phyloP scores from a whole-genome alignment of 2,797 vertebrate species.

The Aphelocoma californica region DNA sequence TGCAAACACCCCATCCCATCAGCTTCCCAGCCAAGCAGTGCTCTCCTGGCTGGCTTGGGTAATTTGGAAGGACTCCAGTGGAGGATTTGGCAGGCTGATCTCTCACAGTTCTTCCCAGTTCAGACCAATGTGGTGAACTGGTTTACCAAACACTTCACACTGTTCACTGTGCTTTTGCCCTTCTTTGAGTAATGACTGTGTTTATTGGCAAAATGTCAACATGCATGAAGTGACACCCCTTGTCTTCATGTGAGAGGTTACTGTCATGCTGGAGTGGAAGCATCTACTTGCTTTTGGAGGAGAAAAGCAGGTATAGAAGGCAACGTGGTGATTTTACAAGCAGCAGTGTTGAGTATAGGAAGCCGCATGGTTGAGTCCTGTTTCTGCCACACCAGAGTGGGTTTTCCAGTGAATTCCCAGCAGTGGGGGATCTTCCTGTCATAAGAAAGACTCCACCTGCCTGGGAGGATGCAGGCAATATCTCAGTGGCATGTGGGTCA shows the following conservation, averaged over 20 bases:
- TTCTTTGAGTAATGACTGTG: not conserved
- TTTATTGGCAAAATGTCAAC: not conserved
- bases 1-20: not conserved
- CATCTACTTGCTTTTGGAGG: not conserved
- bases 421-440: not conserved
- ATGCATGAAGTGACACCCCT: not conserved
- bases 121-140: constrained; percentile 9
- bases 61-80: not conserved
- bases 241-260: not conserved
- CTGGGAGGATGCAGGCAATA: not conserved
- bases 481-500: not conserved
- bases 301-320: not conserved
- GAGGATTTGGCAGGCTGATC: constrained; percentile 7
- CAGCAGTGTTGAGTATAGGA: not conserved
- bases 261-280: not conserved
- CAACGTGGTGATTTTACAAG: not conserved
- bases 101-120: constrained; percentile 2
- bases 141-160: not conserved
- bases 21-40: not conserved
- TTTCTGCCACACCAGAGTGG: not conserved
- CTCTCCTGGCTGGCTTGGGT: not conserved
- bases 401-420: not conserved
- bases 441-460: not conserved
- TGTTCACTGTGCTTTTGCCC: not conserved
- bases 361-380: accelerated